These are phyloP conservation scores for Bombus consobrinus DNA, from an alignment of 1,140 invertebrate species.

Conservation along the genomic window DNA sequence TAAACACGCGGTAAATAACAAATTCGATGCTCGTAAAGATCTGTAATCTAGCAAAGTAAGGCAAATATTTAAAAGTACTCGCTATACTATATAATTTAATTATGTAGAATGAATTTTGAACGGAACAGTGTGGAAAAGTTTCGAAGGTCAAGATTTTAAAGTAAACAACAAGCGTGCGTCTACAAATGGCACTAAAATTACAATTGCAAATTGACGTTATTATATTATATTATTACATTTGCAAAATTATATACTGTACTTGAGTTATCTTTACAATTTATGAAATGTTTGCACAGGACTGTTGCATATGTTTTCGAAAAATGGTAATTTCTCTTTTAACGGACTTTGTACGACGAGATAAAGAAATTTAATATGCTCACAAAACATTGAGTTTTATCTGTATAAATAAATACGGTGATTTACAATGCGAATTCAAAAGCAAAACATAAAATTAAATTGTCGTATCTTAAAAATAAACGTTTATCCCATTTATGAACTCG, in stretches of 20 bases:
- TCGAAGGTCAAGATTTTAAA: not conserved
- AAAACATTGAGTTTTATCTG: not conserved
- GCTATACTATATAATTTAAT: not conserved
- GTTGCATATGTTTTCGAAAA: not conserved
- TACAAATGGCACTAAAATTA: not conserved
- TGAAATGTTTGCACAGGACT: not conserved
- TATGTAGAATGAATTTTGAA: not conserved
- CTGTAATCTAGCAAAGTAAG: not conserved
- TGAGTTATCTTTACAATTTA: not conserved
- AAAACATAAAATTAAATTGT: not conserved
- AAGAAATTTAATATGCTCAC: no score
- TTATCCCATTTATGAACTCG: not conserved
- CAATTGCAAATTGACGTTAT: not conserved
- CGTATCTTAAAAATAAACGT: not conserved
- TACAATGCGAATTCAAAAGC: not conserved
- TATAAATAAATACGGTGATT: not conserved
- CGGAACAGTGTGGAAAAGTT: not conserved
- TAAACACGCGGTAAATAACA: not conserved
- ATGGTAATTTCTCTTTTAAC: not conserved
- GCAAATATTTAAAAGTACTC: not conserved
- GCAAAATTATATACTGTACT: not conserved
- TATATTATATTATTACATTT: not conserved
- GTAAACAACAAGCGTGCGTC: not conserved
- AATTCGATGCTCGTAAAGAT: not conserved
- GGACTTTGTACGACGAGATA: no score